Base-by-base conservation (phyloP, 2,888 invertebrate species). In the Archips xylosteana region DNA sequence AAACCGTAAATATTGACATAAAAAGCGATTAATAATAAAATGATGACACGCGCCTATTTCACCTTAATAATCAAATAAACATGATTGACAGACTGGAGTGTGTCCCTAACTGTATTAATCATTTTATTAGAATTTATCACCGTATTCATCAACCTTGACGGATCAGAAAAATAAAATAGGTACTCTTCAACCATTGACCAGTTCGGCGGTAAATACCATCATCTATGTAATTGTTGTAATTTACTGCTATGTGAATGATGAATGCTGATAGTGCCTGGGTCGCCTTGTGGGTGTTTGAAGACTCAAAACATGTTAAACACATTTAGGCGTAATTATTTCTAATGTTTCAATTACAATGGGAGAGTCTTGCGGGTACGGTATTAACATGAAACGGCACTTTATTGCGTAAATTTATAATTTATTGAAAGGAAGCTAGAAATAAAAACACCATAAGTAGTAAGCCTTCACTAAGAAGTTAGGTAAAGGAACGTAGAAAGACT, bases 1-100 rank as follows among this genome's bases (percentile, higher is more conserved):
- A 70, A 70, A 65, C 69, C 74, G 74, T 74, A 74, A 70, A 74
- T 74, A 70, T 61, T 61, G 64, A 70, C 64, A 65, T 59, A 64
- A 65, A 69, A 69, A 69, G 12, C 32, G 49, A 68, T 70, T 61
- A 54, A 70, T 51, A 70, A 65, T 60, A 51, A 65, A 74, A 70
- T 61, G 60, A 65, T 73, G 73, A 60, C 59, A 73, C 13, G 69
- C 62, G 23, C 23, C 54, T 72, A 45, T 42, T 51, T 60, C 12
- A 69, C 42, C 51, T 62, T 51, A 65, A 51, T 62, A 51, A 5
- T 15, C 34, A 15, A 51, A 65, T 65, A 23, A 65, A 61, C 8
- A 49, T 62, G 51, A 69, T 39, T 69, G 69, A 69, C 61, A 51
- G 49, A 32, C 47, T 57, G 32, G 57, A 62, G 67, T 39, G 13